Evolutionary conservation across 1,140 invertebrate species (phyloP), one percentile per base, ranked within the genome.

Genomic region (Oreohelix idahoensis): DNA sequence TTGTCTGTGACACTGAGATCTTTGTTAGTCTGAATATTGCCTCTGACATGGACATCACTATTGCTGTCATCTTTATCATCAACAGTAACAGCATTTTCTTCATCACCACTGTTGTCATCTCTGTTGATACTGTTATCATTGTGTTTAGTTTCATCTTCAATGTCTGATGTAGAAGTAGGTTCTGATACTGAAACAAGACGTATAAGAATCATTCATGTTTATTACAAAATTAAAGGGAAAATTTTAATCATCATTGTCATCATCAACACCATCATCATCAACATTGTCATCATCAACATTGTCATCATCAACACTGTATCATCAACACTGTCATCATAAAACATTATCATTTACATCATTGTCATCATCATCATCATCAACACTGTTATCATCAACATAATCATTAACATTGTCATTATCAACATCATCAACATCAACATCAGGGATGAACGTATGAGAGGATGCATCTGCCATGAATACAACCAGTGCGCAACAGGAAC

Each of bases 81-180:
- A 58, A 39, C 83, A 38, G 51, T 35, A 81, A 42, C 58, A 80
- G 63, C 58, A 79, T 80, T 77, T 38, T 80, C 77, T 69, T 84
- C 77, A 84, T 79, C 83, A 63, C 63, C 51, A 63, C 51, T 49
- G 58, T 78, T 73, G 49, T 70, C 58, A 70, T 70, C 32, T 13
- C 36, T 36, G 66, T 69, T 45, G 5, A 13, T 35, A 11, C 38
- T 58, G 36, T 17, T 45, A 74, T 73, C n/a, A 35, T 74, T 70
- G 45, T 53, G 38, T 36, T 81, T 36, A 69, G 4, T 42, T 63
- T 58, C 77, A 63, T 13, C 51, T 38, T 79, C 51, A 17, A n/a
- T 11, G 29, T 76, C 38, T 20, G 20, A 5, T 58, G 53, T 2
- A 23, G 53, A n/a, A 20, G 53, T 2, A 20, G 63, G n/a, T 66